Conservation (phyloP, 2,888 invertebrate genomes). For the Uloborus plumipes region DNA sequence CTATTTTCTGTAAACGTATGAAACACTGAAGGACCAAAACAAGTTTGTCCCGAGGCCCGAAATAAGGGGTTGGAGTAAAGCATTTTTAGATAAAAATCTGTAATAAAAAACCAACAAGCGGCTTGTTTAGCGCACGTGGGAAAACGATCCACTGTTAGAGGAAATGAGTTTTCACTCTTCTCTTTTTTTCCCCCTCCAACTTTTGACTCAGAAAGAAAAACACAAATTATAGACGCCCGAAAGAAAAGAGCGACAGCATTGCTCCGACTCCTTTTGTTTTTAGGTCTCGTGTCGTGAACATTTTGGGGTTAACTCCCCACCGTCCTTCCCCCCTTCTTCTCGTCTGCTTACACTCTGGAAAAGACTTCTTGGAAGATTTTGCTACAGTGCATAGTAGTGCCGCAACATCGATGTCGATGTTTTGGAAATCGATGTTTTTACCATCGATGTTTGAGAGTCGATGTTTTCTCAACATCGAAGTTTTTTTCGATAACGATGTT, state of each 20-base stretch:
- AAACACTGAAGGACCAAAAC: too few relatives aligned
- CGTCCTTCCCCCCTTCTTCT: neutral
- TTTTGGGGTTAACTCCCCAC: slow-evolving; percentile 45
- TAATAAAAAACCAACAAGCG: slow-evolving; percentile 45
- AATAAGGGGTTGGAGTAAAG: too few relatives aligned
- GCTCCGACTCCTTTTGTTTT: slow-evolving; percentile 57
- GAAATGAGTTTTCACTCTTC: slow-evolving; percentile 48
- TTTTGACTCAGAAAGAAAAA: slow-evolving; percentile 1
- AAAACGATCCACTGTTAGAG: slow-evolving; percentile 53
- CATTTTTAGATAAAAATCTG: neutral
- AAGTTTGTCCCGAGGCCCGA: too few relatives aligned
- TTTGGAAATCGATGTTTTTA: too few relatives aligned
- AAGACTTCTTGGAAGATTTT: too few relatives aligned
- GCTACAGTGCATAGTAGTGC: too few relatives aligned
- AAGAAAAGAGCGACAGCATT: slow-evolving; percentile 47
- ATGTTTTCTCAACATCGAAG: too few relatives aligned
- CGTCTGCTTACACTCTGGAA: too few relatives aligned
- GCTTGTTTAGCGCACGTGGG: slow-evolving; percentile 38
- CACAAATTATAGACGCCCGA: slow-evolving; percentile 52
- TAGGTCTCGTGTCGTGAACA: slow-evolving; percentile 43
- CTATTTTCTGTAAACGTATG: too few relatives aligned
- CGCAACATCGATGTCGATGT: too few relatives aligned
- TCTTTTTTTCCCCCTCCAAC: neutral
- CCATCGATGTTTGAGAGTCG: too few relatives aligned
- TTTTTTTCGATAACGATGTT: too few relatives aligned